Base-by-base conservation (phyloP, 92 coral and sea anemone species). In the Phenganax subtilis region DNA sequence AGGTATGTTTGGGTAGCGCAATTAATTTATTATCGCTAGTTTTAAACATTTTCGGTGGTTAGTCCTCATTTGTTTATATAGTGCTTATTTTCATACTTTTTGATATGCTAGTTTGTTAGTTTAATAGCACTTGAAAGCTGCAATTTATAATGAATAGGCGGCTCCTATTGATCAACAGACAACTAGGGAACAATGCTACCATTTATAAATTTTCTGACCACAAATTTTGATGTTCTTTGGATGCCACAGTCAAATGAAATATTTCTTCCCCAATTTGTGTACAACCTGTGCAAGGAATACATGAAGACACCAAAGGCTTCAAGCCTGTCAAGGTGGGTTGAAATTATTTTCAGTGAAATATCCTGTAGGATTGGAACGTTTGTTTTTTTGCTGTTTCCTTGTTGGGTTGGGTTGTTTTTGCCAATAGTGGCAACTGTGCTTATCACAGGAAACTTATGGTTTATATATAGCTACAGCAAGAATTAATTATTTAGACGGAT, bases 261-360 rank as follows among this genome's bases (percentile, higher is more conserved):
- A 11, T 83, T 75, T 71, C 79, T 86, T 9, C 87, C 89, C 20
- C 87, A 86, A 61, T 86, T 60, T 62, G 82, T 86, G 15, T 86
- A 86, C 55, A 86, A 82, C 65, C 84, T 84, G 30, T 86, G 89
- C 76, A 64, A 57, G 58, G 53, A 75, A 52, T 86, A 82, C 67
- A 78, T 86, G 17, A 51, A 76, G 27, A 14, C 47, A 37, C 5
- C 5, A 37, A 37, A 37, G 5, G 5, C 47, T 37, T 37, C 5
- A 37, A 37, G 47, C 47, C 47, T 37, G 47, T 37, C 5, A 37
- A 37, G 47, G 47, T 37, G 47, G 47, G 47, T 37, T 37, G 2
- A 37, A 37, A 37, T 2, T 37, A 37, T 37, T 37, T 37, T 37
- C 47, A 37, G 47, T 37, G 47, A 37, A 1, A 37, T 2, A 1